phyloP scores from a whole-genome alignment of 2,797 vertebrate species.

The Pteronotus mesoamericanus region DNA sequence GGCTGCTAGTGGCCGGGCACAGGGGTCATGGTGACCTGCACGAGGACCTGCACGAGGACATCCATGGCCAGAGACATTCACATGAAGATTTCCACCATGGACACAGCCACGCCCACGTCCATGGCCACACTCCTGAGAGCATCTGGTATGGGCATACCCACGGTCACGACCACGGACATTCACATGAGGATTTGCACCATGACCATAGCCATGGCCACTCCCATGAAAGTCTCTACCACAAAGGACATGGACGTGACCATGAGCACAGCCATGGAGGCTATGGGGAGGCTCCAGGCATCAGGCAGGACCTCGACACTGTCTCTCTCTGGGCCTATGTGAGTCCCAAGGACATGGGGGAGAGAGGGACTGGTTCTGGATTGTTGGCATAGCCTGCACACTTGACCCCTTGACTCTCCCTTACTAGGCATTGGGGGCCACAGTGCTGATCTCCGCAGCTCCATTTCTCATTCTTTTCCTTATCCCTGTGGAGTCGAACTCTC shows the following conservation, averaged over 20 bases:
- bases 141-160: slow-evolving; percentile 69
- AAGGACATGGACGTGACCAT: slow-evolving; percentile 50
- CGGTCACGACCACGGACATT: slow-evolving; percentile 60
- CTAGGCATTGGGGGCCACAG: slow-evolving; percentile 91
- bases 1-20: slow-evolving; percentile 49
- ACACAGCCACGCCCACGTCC: slow-evolving; percentile 63
- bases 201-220: slow-evolving; percentile 62
- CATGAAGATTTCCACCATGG: slow-evolving; percentile 77
- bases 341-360: background rate
- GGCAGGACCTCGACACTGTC: slow-evolving; percentile 79
- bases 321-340: slow-evolving; percentile 92
- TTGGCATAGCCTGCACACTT: background rate
- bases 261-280: slow-evolving; percentile 55
- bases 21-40: slow-evolving; percentile 38
- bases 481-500: slow-evolving; percentile 93
- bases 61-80: slow-evolving; percentile 71
- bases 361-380: background rate
- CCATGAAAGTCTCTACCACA: slow-evolving; percentile 49
- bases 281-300: slow-evolving; percentile 31
- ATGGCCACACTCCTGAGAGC: slow-evolving; percentile 65
- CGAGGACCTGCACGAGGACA: slow-evolving; percentile 68
- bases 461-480: slow-evolving; percentile 95
- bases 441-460: slow-evolving; percentile 93
- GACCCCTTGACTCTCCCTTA: background rate
- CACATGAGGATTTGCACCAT: slow-evolving; percentile 62